Evolutionary conservation across 2,113 vertebrate genomes (phyloP).

Genomic region (Regulus satrapa): DNA sequence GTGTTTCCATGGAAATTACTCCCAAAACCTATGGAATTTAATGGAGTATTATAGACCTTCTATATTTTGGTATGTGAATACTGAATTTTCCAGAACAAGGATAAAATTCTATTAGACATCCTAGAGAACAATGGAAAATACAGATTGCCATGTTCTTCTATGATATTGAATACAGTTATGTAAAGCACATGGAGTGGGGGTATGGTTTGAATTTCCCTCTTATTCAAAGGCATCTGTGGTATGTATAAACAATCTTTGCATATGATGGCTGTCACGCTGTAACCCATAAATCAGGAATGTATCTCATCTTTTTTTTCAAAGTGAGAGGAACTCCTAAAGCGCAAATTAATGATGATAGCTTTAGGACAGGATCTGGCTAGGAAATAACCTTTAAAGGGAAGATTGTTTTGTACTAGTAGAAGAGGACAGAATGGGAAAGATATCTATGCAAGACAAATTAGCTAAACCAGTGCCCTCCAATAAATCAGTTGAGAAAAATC

Average conservation of each 20-base stretch:
- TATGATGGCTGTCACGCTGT: not conserved
- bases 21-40: not conserved
- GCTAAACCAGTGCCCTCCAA: slow-evolving; percentile 52
- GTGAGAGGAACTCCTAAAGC: not conserved
- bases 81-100: not conserved
- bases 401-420: not conserved
- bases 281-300: not conserved
- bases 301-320: not conserved
- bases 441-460: slow-evolving; percentile 65
- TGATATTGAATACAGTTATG: not conserved
- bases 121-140: not conserved
- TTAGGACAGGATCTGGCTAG: not conserved
- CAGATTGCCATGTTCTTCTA: not conserved
- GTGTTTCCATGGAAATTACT: not conserved
- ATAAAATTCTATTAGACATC: not conserved
- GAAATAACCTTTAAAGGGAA: slow-evolving; percentile 19
- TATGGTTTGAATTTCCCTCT: not conserved
- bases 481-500: slow-evolving; percentile 70
- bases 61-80: not conserved
- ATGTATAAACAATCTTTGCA: slow-evolving; percentile 26
- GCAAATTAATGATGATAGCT: slow-evolving; percentile 13
- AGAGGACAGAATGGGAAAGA: slow-evolving; percentile 48
- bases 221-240: not conserved
- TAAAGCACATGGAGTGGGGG: not conserved
- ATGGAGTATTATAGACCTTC: not conserved